Percentiles rank a stretch among this genome's conserved stretches.
Conservation (phyloP, 2,888 invertebrate genomes). For the Litoditis marina region DNA sequence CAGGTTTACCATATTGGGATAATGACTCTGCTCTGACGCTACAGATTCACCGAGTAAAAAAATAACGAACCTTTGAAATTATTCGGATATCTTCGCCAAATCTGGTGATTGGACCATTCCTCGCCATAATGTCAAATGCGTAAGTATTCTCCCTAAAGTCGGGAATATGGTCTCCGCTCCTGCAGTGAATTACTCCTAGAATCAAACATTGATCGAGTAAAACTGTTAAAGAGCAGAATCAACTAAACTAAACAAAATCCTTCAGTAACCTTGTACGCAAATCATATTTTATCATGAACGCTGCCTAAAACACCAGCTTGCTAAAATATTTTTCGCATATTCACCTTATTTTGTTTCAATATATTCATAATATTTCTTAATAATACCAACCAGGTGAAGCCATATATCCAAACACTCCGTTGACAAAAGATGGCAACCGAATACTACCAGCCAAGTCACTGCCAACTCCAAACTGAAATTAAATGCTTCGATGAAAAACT, state of each 20-base stretch:
- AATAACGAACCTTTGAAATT: too few species aligned
- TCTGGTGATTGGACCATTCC: constrained; percentile 5
- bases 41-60: too few species aligned
- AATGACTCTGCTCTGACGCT: too few species aligned
- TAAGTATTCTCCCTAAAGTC: neutral
- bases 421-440: constrained; percentile 6
- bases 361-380: neutral
- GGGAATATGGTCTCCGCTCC: constrained; percentile 11
- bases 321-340: neutral
- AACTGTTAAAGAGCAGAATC: too few species aligned
- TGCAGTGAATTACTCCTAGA: too few species aligned
- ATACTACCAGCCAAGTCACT: constrained; percentile 10
- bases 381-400: constrained; percentile 1
- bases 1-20: too few species aligned
- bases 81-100: constrained; percentile 13
- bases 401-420: constrained; percentile 7
- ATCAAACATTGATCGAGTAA: too few species aligned
- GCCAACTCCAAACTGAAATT: constrained; percentile 6
- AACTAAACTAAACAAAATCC: too few species aligned
- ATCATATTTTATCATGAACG: too few species aligned
- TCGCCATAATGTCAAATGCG: constrained; percentile 1
- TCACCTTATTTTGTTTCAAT: neutral
- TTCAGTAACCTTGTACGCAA: too few species aligned
- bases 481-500: neutral
- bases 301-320: neutral